These are phyloP conservation scores for Macquaria australasica DNA, from an alignment of 2,113 vertebrate genomes.

Conservation along the genomic window DNA sequence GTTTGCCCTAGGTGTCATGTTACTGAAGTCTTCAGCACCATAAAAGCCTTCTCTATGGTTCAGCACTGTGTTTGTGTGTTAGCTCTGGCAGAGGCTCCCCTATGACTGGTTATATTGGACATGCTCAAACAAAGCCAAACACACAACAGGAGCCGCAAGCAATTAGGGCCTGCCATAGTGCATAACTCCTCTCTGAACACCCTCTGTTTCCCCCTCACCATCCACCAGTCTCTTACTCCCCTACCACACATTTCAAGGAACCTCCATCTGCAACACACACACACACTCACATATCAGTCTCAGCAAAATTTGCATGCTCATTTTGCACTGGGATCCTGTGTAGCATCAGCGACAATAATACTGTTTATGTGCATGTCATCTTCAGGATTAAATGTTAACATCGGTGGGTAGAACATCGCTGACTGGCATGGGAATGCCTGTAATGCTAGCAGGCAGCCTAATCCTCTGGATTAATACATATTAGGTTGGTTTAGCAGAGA, in stretches of 20 bases:
- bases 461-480: slow-evolving; percentile 62
- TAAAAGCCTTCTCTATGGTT: slow-evolving; percentile 63
- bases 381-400: slow-evolving; percentile 44
- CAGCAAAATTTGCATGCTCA: slow-evolving; percentile 17
- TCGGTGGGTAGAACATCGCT: slow-evolving; percentile 45
- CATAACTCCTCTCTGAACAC: slow-evolving; percentile 62
- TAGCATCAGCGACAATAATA: slow-evolving; percentile 28
- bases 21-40: slow-evolving; percentile 72
- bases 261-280: slow-evolving; percentile 6
- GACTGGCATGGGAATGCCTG: slow-evolving; percentile 50
- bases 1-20: slow-evolving; percentile 75
- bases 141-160: slow-evolving; percentile 81
- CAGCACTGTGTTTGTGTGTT: slow-evolving; percentile 60
- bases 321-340: slow-evolving; percentile 17
- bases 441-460: slow-evolving; percentile 50
- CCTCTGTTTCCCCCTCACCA: slow-evolving; percentile 41
- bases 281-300: slow-evolving; percentile 13
- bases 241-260: slow-evolving; percentile 29
- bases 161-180: slow-evolving; percentile 75
- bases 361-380: slow-evolving; percentile 41
- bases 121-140: slow-evolving; percentile 82
- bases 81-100: slow-evolving; percentile 78
- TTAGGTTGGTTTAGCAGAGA: slow-evolving; percentile 38
- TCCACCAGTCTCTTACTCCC: slow-evolving; percentile 39
- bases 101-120: slow-evolving; percentile 80